Evolutionary conservation across 1,140 invertebrate species (phyloP).

Genomic region (Oryzaephilus surinamensis): DNA sequence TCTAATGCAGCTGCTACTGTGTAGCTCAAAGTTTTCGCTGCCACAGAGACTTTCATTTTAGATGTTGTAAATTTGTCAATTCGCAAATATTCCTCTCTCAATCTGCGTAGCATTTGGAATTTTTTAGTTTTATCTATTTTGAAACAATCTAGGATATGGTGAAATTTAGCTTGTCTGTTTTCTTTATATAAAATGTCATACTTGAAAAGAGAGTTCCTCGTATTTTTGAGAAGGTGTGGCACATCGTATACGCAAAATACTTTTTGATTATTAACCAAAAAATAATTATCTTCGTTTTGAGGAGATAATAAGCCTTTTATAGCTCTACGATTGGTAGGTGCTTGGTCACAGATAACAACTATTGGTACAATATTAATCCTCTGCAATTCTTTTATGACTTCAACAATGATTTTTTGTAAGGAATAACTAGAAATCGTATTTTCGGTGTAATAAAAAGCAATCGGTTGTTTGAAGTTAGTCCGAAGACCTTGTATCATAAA

Average conservation of each 20-base stretch:
- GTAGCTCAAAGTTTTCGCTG: constrained; percentile 1
- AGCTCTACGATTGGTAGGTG: neutral
- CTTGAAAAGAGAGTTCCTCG: neutral
- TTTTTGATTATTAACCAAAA: no score
- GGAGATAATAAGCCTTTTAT: no score
- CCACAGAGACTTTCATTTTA: constrained; percentile 9
- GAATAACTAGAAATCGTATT: constrained; percentile 1
- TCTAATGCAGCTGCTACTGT: constrained; percentile 5
- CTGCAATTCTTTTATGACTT: neutral
- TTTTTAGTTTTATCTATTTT: neutral
- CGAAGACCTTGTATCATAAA: no score
- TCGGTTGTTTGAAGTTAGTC: constrained; percentile 29
- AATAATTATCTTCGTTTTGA: no score
- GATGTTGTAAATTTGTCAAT: constrained; percentile 1
- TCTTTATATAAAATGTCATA: neutral
- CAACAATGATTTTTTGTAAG: neutral
- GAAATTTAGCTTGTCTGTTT: neutral
- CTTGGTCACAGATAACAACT: constrained; percentile 1
- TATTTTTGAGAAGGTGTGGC: neutral
- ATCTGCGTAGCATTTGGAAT: neutral
- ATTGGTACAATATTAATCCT: neutral
- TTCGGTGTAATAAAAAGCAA: constrained; percentile 20
- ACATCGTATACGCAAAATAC: no score
- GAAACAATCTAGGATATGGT: neutral
- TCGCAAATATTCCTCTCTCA: neutral